Conservation (phyloP, 2,113 vertebrate species). For the Leucosticte australis region DNA sequence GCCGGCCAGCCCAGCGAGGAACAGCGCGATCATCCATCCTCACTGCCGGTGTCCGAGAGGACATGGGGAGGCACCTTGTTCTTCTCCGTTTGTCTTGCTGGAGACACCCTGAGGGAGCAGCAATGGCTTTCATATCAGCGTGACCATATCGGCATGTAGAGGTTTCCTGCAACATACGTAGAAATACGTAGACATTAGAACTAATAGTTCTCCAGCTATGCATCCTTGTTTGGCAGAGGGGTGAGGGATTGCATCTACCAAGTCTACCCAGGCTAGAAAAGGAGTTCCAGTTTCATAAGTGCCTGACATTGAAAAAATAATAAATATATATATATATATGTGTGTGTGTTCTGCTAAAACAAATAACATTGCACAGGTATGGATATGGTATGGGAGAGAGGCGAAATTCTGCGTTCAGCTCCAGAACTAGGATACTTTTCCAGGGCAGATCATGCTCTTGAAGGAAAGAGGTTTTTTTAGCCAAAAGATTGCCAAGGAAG, state of each 20-base stretch:
- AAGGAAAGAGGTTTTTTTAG: neutral
- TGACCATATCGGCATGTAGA: neutral
- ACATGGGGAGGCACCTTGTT: neutral
- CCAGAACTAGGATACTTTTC: neutral
- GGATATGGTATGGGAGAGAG: neutral
- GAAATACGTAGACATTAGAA: slow-evolving; percentile 5
- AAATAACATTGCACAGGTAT: slow-evolving; percentile 51
- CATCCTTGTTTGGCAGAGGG: slow-evolving; percentile 1
- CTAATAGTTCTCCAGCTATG: slow-evolving; percentile 17
- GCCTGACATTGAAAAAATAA: slow-evolving; percentile 62
- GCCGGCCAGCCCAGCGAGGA: neutral
- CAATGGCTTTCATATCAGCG: neutral
- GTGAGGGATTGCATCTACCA: neutral
- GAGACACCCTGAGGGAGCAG: slow-evolving; percentile 32
- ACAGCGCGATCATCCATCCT: neutral
- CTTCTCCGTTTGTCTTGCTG: neutral
- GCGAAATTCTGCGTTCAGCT: neutral
- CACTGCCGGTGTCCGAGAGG: neutral
- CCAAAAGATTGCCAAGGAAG: slow-evolving; percentile 44
- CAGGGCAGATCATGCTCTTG: neutral
- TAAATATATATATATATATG: neutral
- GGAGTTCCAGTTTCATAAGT: slow-evolving; percentile 57
- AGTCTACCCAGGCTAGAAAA: slow-evolving; percentile 7
- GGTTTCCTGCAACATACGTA: slow-evolving; percentile 3
- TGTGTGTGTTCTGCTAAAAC: slow-evolving; percentile 55